phyloP scores from a whole-genome alignment of 2,113 vertebrate genomes.

The Varanus komodoensis region DNA sequence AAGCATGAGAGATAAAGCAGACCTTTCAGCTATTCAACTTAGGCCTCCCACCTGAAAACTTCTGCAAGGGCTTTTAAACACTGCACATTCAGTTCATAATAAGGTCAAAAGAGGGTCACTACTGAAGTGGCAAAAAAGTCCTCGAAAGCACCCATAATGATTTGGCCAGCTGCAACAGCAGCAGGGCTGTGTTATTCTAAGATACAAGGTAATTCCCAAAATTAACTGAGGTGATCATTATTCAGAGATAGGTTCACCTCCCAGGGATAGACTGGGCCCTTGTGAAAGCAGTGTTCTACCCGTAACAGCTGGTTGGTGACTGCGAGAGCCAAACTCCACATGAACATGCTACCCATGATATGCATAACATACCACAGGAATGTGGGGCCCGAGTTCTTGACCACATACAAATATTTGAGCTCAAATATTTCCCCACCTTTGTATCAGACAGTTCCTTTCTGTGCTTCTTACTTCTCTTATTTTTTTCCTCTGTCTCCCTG shows the following conservation, averaged over 20 bases:
- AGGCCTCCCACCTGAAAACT: background rate
- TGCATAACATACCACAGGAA: background rate
- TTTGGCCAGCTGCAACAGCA: conserved; percentile 17
- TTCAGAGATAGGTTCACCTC: background rate
- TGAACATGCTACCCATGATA: no score
- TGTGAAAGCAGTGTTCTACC: background rate
- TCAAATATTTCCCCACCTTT: no score
- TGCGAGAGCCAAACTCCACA: no score
- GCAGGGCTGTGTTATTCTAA: background rate
- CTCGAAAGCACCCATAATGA: background rate
- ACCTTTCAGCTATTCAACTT: background rate
- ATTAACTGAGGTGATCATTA: background rate
- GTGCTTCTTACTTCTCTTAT: background rate
- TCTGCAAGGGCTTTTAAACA: background rate
- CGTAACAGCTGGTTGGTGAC: background rate
- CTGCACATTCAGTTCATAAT: background rate
- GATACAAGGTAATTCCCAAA: background rate
- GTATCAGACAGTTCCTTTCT: background rate
- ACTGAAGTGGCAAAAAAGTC: background rate
- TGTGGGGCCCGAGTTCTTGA: no score
- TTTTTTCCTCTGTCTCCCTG: background rate
- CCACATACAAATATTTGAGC: no score
- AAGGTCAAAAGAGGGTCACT: background rate
- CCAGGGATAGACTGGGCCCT: background rate
- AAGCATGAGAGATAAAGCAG: background rate